A percentile compares a stretch with the other conserved stretches of the same genome.
These are phyloP conservation scores for Isotomurus palustris DNA, from an alignment of 2,888 invertebrate species.

Conservation along the genomic window DNA sequence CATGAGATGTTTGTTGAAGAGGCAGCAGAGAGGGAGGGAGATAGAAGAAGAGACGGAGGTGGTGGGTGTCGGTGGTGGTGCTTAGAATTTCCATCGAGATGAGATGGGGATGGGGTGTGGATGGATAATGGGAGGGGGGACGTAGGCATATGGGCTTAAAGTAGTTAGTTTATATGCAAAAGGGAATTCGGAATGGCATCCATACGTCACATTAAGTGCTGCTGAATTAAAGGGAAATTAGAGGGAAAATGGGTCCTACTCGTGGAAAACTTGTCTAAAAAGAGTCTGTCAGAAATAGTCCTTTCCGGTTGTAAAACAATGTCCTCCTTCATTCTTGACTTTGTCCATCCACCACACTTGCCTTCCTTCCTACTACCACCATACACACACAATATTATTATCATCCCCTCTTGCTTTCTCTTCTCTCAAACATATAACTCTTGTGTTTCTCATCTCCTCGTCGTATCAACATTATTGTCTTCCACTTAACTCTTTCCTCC, in stretches of 20 bases:
- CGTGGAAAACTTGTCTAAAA: slow-evolving; percentile 27
- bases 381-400: neutral
- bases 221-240: slow-evolving; percentile 44
- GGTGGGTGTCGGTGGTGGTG: too few relatives aligned
- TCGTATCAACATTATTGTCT: too few relatives aligned
- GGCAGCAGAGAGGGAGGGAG: too few relatives aligned
- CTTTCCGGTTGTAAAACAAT: slow-evolving; percentile 41
- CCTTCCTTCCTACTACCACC: neutral
- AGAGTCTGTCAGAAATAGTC: slow-evolving; percentile 35
- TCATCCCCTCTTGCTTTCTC: too few relatives aligned
- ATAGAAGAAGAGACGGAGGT: too few relatives aligned
- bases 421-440: too few relatives aligned
- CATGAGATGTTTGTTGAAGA: too few relatives aligned
- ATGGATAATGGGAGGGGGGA: slow-evolving; percentile 38
- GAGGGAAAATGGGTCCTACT: slow-evolving; percentile 36
- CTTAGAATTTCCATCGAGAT: slow-evolving; percentile 22
- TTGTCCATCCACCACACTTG: slow-evolving; percentile 25
- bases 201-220: slow-evolving; percentile 46
- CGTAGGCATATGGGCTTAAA: slow-evolving; percentile 43
- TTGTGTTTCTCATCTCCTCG: too few relatives aligned
- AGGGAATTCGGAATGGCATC: slow-evolving; percentile 46
- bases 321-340: slow-evolving; percentile 30
- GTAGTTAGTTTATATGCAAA: slow-evolving; percentile 47
- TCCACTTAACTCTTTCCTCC: too few relatives aligned
- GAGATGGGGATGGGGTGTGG: slow-evolving; percentile 24